Percentiles rank a stretch among this genome's conserved stretches.
Conservation (phyloP, 2,113 vertebrate species). For the Sterna hirundo region DNA sequence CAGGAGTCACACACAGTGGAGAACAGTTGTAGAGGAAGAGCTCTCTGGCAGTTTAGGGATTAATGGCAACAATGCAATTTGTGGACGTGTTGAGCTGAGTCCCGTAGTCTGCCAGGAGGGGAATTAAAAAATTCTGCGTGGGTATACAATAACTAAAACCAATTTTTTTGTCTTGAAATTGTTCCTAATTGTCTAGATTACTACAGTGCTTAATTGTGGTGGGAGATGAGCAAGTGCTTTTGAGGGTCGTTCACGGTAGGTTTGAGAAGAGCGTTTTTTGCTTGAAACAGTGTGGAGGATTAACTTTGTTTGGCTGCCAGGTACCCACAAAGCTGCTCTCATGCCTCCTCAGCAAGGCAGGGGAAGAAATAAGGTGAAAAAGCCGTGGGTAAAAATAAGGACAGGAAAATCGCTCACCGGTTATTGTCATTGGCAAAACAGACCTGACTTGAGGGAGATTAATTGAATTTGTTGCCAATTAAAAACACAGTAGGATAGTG, state of each 20-base stretch:
- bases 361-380: fast-evolving
- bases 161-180: background rate
- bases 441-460: background rate
- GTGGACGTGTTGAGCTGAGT: background rate
- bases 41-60: background rate
- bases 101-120: background rate
- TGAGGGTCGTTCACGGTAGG: background rate
- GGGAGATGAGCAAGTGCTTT: background rate
- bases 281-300: background rate
- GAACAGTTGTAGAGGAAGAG: background rate
- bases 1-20: background rate
- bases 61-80: background rate
- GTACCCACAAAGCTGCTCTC: background rate
- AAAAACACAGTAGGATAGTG: background rate
- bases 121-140: background rate
- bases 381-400: background rate
- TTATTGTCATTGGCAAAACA: background rate
- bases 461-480: background rate
- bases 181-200: background rate
- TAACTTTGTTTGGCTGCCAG: background rate
- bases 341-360: background rate
- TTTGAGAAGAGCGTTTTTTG: background rate
- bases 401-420: background rate
- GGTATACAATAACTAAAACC: background rate
- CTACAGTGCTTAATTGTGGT: background rate